Evolutionary conservation across 2,888 invertebrate species (phyloP).

Genomic region (Lithodes maja): DNA sequence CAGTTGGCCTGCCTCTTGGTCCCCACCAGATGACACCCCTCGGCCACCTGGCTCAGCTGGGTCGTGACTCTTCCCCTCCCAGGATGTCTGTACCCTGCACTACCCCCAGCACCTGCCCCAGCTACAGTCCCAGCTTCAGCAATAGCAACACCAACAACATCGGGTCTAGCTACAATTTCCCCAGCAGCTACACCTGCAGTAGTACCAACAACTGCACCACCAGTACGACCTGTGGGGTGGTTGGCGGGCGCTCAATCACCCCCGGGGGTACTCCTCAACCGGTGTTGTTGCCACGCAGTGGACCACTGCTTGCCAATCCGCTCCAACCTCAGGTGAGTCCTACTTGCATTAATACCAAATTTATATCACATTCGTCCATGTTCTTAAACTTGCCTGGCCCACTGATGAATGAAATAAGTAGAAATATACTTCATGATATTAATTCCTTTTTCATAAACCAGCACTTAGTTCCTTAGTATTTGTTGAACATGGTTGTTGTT

Average conservation of each 20-base stretch:
- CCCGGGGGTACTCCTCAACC: conserved; percentile 46
- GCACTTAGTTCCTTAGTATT: too few species aligned
- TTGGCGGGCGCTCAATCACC: conserved; percentile 4
- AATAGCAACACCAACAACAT: conserved; percentile 37
- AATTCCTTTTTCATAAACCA: too few species aligned
- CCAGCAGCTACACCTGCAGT: conserved; percentile 30
- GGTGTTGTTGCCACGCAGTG: conserved; percentile 58
- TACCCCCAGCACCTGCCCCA: conserved; percentile 21
- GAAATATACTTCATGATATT: too few species aligned
- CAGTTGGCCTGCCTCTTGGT: conserved; percentile 30
- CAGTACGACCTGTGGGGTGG: conserved; percentile 47
- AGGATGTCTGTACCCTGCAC: conserved; percentile 27
- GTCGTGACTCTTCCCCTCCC: conserved; percentile 53
- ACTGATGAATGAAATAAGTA: too few species aligned
- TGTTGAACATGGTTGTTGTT: too few species aligned
- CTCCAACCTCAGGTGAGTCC: conserved; percentile 58
- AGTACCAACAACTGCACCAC: conserved; percentile 23
- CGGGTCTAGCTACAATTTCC: neutral
- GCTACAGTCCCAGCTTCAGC: conserved; percentile 29
- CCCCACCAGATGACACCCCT: conserved; percentile 59
- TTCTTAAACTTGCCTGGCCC: too few species aligned
- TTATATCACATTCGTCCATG: too few species aligned
- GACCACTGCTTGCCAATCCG: conserved; percentile 58
- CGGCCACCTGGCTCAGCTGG: conserved; percentile 59
- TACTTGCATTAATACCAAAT: too few species aligned